Evolutionary conservation across 1,140 invertebrate species (phyloP).

Genomic region (Atta texana): DNA sequence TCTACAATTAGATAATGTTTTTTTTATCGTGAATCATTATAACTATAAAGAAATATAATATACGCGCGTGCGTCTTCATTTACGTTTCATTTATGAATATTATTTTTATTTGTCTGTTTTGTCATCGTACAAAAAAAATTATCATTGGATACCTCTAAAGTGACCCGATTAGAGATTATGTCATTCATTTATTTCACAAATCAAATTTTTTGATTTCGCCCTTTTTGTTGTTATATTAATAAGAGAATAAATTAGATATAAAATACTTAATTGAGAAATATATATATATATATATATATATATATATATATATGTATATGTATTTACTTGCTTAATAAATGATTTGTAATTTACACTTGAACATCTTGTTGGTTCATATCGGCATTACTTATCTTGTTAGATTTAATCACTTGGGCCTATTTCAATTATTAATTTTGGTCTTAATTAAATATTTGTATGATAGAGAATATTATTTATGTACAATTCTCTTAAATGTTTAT

Average conservation of each 20-base stretch:
- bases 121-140: not conserved
- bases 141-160: not conserved
- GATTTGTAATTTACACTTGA: no score
- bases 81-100: not conserved
- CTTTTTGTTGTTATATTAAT: not conserved
- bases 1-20: not conserved
- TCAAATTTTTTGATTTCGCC: not conserved
- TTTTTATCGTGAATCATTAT: not conserved
- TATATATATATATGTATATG: not conserved
- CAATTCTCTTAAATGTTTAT: no score
- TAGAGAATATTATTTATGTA: no score
- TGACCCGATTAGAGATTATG: not conserved
- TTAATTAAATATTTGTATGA: no score
- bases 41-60: not conserved
- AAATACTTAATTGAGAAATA: not conserved
- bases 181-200: not conserved
- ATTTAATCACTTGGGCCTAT: no score
- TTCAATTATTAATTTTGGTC: no score
- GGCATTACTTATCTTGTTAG: no score
- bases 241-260: not conserved
- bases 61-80: not conserved
- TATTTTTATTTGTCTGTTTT: constrained; percentile 28
- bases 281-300: not conserved
- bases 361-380: no score
- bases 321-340: no score